Evolutionary conservation across 2,888 invertebrate species (phyloP), one percentile per base, ranked within the genome.

Genomic region (Cryptocephalus primarius): DNA sequence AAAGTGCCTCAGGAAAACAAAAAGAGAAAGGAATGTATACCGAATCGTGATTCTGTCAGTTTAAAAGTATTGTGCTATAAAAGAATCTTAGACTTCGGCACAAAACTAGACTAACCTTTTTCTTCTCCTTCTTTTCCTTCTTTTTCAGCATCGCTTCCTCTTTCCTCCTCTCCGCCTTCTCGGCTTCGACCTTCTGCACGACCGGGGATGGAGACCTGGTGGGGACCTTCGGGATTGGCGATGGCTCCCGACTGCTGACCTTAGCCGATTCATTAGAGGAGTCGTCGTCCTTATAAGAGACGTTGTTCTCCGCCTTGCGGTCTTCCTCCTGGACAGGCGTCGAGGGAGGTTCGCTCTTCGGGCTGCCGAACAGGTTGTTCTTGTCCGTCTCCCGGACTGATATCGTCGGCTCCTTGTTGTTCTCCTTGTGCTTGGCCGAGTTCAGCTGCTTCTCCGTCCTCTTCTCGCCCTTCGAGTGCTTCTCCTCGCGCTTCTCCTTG

Each of bases 401-500:
- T 31, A 46, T 36, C 13, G 48, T 46, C 10, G 43, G 2, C 33
- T 50, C 50, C 13, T 50, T 49, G 11, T 10, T 39, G 3, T 33
- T 22, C 32, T 54, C 52, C 12, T 45, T 52, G 9, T 32, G n/a
- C 6, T 33, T 46, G 8, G 43, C 44, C 9, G 47, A 36, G 40
- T 22, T 45, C 10, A 51, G 39, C 9, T 39, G 47, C 46, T 55
- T 55, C 11, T 59, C 57, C 10, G 46, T 41, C 47, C 47, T 54
- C 46, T 60, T 60, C 11, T 60, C 57, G 32, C 43, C 53, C 52
- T 58, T 64, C 45, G 59, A 59, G 55, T 74, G 73, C 73, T 65
- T 75, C 54, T 79, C 77, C 64, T 78, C 77, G 60, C 76, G 76
- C 51, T 77, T 76, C 52, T 79, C 77, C 53, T 66, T 70, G 10